Percentiles rank a stretch among this genome's conserved stretches.
Evolutionary conservation across 2,888 invertebrate species (phyloP).

Genomic region (Melanophora roralis): DNA sequence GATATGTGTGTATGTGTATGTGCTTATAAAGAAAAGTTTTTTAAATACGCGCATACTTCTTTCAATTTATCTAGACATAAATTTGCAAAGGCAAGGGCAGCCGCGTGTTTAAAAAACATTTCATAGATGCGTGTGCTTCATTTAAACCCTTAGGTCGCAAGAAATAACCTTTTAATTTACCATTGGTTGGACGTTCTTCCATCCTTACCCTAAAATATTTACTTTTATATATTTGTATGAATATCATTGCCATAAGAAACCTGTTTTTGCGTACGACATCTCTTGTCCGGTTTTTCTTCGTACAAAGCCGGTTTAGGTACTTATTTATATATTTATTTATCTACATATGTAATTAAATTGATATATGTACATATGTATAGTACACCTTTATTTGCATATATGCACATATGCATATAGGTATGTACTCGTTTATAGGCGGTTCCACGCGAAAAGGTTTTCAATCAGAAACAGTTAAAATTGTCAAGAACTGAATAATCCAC

Average conservation of each 20-base stretch:
- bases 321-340: neutral
- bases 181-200: slow-evolving; percentile 35
- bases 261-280: slow-evolving; percentile 22
- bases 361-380: neutral
- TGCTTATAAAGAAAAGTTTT: too few species aligned
- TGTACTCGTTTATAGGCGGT: too few species aligned
- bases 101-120: slow-evolving; percentile 61
- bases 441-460: too few species aligned
- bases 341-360: neutral
- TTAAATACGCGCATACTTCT: too few species aligned
- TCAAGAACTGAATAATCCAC: too few species aligned
- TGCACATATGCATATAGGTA: too few species aligned
- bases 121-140: slow-evolving; percentile 55
- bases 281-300: slow-evolving; percentile 33
- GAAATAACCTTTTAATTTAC: slow-evolving; percentile 57
- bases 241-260: slow-evolving; percentile 9
- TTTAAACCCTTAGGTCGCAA: slow-evolving; percentile 50
- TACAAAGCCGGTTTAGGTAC: neutral
- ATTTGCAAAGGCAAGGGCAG: slow-evolving; percentile 53
- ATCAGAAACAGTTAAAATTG: too few species aligned
- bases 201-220: slow-evolving; percentile 30
- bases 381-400: too few species aligned
- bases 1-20: too few species aligned
- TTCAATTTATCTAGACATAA: neutral
- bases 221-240: neutral